Evolutionary conservation across 2,797 vertebrate species (phyloP).

Genomic region (Sebastes hubbsi): DNA sequence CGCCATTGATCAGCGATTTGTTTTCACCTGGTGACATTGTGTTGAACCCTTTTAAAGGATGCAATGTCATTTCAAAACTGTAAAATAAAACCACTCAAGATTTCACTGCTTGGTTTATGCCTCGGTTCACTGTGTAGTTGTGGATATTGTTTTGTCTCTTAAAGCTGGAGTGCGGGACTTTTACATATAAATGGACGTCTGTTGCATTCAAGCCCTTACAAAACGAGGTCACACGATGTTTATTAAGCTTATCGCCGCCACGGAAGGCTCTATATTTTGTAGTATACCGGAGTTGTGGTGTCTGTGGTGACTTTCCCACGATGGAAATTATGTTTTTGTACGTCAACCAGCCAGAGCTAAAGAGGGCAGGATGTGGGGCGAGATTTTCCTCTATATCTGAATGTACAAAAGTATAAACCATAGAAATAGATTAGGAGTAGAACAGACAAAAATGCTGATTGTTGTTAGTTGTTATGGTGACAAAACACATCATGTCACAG

Average conservation of each 20-base stretch:
- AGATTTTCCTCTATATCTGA: not conserved
- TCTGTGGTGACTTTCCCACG: not conserved
- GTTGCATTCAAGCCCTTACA: not conserved
- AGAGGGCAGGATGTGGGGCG: not conserved
- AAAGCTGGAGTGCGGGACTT: not conserved
- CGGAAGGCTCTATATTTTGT: not conserved
- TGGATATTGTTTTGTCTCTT: slow-evolving; percentile 4
- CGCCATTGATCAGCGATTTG: not conserved
- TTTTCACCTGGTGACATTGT: not conserved
- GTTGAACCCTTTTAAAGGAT: not conserved
- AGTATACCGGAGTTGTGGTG: not conserved
- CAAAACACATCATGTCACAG: not conserved
- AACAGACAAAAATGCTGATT: too few relatives aligned
- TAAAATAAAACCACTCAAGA: not conserved
- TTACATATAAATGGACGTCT: not conserved
- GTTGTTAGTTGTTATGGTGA: too few relatives aligned
- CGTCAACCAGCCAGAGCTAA: not conserved
- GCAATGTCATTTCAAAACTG: not conserved
- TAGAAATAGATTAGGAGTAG: too few relatives aligned
- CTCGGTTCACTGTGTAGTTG: slow-evolving; percentile 1
- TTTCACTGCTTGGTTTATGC: not conserved
- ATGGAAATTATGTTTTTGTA: not conserved
- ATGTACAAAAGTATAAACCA: not conserved
- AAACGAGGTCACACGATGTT: not conserved
- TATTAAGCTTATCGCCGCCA: not conserved